Evolutionary conservation across 37 sponge, comb jelly and placozoan species (phyloP), one percentile per base, ranked within the genome.

Genomic region (Bolinopsis microptera): DNA sequence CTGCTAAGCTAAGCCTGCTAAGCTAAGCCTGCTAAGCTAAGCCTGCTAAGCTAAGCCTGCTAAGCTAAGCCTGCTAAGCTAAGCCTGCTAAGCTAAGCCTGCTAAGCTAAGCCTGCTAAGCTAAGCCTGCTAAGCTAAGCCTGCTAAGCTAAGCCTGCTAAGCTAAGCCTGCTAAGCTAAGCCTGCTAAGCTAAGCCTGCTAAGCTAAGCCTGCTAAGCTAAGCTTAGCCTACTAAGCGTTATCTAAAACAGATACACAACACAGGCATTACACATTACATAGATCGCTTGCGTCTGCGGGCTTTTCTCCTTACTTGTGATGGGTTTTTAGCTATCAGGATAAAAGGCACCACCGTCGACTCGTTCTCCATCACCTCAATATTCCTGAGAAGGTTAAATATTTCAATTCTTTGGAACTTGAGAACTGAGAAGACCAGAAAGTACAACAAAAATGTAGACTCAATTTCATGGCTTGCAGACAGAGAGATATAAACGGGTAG

Each of bases 291-390:
- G 31, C 31, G 75, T 24, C 31, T 5, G 26, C 75, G 75, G 31
- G 21, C 21, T 72, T 5, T 72, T 80, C 22, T 80, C 48, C 30
- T 24, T 86, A 0, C 36, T 26, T 48, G 37, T 86, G 39, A 40
- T 86, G 37, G 90, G n/a, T 24, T 27, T 86, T 41, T 86, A 38
- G 90, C 2, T 36, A 86, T 86, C 8, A 86, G 90, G 36, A 86
- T 86, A 48, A 86, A 86, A 0, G n/a, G 1, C 26, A 86, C 61
- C 61, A 25, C 61, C 0, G 90, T 86, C 36, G 90, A 8, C 36
- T 34, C 90, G 3, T 22, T 5, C 41, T 86, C 90, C 61, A 25
- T 2, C 26, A 86, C 90, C 36, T 9, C 35, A 30, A 86, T 86
- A 38, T 38, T 40, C 90, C 90, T 86, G 90, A 9, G 37, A 34